Evolutionary conservation across 2,113 vertebrate species (phyloP), one percentile per base, ranked within the genome.

Genomic region (Platichthys flesus): DNA sequence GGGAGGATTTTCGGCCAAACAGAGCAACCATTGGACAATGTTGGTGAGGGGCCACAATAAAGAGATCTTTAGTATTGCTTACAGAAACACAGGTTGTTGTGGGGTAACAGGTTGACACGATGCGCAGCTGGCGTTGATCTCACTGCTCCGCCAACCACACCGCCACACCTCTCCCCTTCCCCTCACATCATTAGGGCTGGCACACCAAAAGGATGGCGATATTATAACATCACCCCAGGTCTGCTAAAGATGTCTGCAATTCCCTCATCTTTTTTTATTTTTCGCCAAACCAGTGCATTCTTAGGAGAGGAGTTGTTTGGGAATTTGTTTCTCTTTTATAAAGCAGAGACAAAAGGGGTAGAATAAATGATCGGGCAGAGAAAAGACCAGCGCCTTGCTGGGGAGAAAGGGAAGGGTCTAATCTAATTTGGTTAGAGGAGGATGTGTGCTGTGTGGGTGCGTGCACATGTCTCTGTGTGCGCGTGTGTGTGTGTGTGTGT

Each of bases 391-490:
- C 93, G 92, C 90, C 89, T 94, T 93, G 93, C 94, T 93, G 93
- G 90, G 93, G 92, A 94, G 85, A 94, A 91, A 92, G 92, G 87
- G 95, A 96, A 96, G 95, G 95, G 94, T 96, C 96, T 99, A 99
- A 99, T 98, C 97, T 99, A 98, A 99, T 99, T 98, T 98, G 95
- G 94, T 95, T 95, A 94, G 96, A 97, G 95, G 93, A 88, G 95
- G 94, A 95, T 94, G 90, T 85, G 82, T 73, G 82, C 73, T 79
- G 79, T 67, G 79, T 81, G 68, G 40, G 82, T 76, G 80, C 40
- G 74, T 71, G 83, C 70, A 78, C 74, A 37, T 42, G 71, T 70
- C 67, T 69, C 67, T 62, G 63, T 76, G 79, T 28, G 60, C 71
- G 71, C 57, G 65, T 70, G 82, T 64, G 81, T 76, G 79, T 28